These are phyloP conservation scores for Rhagium mordax DNA, from an alignment of 2,888 invertebrate genomes.

Conservation along the genomic window DNA sequence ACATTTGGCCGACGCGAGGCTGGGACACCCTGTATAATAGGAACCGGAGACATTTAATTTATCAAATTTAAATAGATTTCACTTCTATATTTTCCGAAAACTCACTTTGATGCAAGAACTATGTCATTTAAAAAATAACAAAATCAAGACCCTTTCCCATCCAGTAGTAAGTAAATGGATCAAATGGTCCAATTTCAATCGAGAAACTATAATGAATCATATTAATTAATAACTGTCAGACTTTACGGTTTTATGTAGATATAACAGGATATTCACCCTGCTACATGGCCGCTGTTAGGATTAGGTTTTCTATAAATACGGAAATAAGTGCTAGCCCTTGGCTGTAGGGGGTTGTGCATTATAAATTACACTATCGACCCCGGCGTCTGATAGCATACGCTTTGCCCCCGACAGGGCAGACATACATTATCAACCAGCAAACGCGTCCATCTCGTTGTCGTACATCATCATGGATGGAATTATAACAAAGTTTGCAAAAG, in stretches of 20 bases:
- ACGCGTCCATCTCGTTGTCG: constrained; percentile 13
- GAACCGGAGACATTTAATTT: no score
- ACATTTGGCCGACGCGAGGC: no score
- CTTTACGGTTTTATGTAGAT: not conserved
- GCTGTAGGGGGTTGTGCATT: constrained; percentile 12
- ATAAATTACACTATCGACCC: constrained; percentile 31
- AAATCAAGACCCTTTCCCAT: no score
- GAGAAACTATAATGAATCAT: not conserved
- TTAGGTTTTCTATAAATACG: constrained; percentile 27
- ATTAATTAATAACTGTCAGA: not conserved
- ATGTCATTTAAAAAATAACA: no score
- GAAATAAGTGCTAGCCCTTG: constrained; percentile 30
- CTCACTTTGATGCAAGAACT: no score
- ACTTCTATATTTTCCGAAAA: no score
- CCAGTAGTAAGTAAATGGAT: no score
- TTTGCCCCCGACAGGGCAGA: constrained; percentile 11
- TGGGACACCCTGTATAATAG: no score
- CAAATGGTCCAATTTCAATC: no score
- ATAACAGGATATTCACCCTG: not conserved
- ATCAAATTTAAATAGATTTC: no score
- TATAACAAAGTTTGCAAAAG: no score
- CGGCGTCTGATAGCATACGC: not conserved
- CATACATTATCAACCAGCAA: constrained; percentile 21
- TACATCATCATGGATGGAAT: not conserved
- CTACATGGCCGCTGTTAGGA: no score